Conservation (phyloP, 64 coral and sea anemone genomes). For the Pocillopora damicornis region DNA sequence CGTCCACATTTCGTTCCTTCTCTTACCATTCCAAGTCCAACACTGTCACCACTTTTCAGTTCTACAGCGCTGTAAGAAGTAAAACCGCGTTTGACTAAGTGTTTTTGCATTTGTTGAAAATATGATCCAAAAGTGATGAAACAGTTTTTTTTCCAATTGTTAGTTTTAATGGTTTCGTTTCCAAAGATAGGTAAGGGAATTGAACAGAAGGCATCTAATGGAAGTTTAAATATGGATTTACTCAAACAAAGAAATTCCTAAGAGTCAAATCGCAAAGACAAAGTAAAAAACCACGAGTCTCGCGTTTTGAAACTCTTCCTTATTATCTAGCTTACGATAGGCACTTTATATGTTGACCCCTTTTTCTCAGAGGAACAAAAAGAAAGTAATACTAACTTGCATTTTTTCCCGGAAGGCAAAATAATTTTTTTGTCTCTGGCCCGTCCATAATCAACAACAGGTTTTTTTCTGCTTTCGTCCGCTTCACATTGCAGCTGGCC, state of each 20-base stretch:
- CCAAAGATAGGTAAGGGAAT: too few relatives aligned
- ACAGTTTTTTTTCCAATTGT: too few relatives aligned
- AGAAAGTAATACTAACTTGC: conserved; percentile 40
- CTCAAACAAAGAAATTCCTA: too few relatives aligned
- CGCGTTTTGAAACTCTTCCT: too few relatives aligned
- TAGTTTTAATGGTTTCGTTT: too few relatives aligned
- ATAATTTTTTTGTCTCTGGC: conserved; percentile 31
- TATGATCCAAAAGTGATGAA: not conserved
- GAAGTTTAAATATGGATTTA: too few relatives aligned
- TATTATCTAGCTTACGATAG: not conserved
- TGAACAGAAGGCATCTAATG: too few relatives aligned
- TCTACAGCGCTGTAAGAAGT: conserved; percentile 43
- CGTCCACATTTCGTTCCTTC: conserved; percentile 73
- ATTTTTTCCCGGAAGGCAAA: conserved; percentile 32
- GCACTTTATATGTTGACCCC: too few relatives aligned
- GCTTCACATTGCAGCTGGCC: conserved; percentile 73
- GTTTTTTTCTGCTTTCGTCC: not conserved
- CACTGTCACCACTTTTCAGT: conserved; percentile 22
- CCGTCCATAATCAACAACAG: conserved; percentile 58
- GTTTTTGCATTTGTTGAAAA: not conserved
- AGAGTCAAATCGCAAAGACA: too few relatives aligned
- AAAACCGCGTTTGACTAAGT: not conserved
- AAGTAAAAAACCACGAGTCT: too few relatives aligned
- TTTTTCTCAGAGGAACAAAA: not conserved
- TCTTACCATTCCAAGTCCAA: conserved; percentile 66